Evolutionary conservation across 2,113 vertebrate species (phyloP).

Genomic region (Struthio camelus): DNA sequence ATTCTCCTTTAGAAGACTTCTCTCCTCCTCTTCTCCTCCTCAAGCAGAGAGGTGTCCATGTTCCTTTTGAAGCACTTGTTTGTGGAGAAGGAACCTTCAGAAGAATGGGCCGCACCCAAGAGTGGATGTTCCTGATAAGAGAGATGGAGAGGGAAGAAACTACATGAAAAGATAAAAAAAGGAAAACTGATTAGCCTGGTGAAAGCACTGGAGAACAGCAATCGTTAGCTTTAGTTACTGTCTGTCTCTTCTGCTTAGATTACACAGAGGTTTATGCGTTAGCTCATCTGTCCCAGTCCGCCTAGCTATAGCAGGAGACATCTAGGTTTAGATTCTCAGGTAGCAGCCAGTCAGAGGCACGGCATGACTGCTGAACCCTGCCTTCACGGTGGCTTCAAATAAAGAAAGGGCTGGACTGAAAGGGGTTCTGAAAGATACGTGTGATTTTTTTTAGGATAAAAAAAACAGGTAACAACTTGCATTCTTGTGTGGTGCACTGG

Average conservation of each 20-base stretch:
- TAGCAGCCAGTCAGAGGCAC: not conserved
- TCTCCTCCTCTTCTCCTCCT: not conserved
- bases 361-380: not conserved
- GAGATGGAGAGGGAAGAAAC: not conserved
- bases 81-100: not conserved
- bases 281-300: not conserved
- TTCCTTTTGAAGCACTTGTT: not conserved
- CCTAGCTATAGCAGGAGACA: not conserved
- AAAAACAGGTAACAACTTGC: not conserved
- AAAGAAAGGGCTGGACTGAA: fast-evolving
- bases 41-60: not conserved
- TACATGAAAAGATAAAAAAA: not conserved
- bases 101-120: not conserved
- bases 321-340: not conserved
- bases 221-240: not conserved
- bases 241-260: not conserved
- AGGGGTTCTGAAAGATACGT: not conserved
- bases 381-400: not conserved
- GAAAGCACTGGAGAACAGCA: not conserved
- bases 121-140: not conserved
- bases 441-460: not conserved
- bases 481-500: not conserved
- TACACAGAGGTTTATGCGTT: not conserved
- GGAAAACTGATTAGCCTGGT: not conserved
- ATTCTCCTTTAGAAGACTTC: not conserved